Conservation (phyloP, 2,888 invertebrate species). For the Elysia crispata region DNA sequence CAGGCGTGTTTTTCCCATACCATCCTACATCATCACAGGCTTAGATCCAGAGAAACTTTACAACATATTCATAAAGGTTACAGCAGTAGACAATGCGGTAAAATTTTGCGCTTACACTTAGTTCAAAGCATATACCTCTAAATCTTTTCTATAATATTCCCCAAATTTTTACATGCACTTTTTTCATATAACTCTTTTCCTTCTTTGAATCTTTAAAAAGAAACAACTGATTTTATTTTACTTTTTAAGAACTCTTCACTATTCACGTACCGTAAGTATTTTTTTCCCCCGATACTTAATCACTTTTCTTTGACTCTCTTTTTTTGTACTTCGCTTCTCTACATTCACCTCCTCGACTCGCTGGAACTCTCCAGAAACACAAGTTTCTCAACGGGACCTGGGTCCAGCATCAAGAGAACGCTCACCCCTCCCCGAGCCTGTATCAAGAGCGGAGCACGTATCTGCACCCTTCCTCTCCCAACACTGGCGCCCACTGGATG, state of each 20-base stretch:
- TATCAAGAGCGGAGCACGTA: slow-evolving; percentile 54
- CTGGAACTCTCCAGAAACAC: background rate
- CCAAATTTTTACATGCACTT: no score
- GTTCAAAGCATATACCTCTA: background rate
- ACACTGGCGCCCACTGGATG: slow-evolving; percentile 75
- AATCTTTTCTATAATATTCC: no score
- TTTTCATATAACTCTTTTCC: no score
- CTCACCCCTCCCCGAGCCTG: slow-evolving; percentile 46
- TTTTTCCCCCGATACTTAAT: no score
- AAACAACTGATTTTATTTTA: no score
- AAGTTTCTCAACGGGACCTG: slow-evolving; percentile 37
- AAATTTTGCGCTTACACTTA: background rate
- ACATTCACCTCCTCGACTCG: no score
- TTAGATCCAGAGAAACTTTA: slow-evolving; percentile 55
- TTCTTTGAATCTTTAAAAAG: no score
- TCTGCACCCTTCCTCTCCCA: slow-evolving; percentile 77
- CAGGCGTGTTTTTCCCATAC: slow-evolving; percentile 43
- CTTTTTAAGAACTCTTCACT: no score
- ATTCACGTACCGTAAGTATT: no score
- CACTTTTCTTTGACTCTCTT: no score
- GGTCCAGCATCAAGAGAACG: slow-evolving; percentile 27
- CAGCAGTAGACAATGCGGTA: slow-evolving; percentile 55
- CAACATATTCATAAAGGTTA: slow-evolving; percentile 54
- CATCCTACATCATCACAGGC: slow-evolving; percentile 49
- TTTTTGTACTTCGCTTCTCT: no score